Base-by-base conservation (phyloP, 92 coral and sea anemone species). In the Pocillopora grandis region DNA sequence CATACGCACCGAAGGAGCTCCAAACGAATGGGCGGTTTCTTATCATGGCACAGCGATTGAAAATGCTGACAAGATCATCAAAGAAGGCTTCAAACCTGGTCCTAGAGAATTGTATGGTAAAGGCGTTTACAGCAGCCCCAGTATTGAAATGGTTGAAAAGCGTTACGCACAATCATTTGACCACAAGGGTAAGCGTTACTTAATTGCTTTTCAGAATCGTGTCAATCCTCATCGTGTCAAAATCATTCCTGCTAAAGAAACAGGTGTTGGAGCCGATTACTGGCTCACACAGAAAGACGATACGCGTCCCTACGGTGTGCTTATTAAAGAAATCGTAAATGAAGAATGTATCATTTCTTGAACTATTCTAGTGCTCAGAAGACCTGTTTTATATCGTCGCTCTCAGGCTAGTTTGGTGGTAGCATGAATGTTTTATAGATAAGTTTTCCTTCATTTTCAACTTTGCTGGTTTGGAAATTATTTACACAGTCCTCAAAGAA, bases 11-110 rank as follows among this genome's bases (percentile, higher is more conserved):
- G 20, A 62, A 9, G 73, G 76, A 23, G 76, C 93, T 0, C 71
- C 82, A 17, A 86, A 86, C 4, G 90, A 90, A 78, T 90, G 93
- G 93, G 66, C 88, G 0, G 93, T 90, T 11, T 87, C 90, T 13
- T 86, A 83, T 23, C 93, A 90, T 58, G 93, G 90, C 0, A 87
- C 88, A 18, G 31, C 48, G 33, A 83, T 31, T 79, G 10, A 35
- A 1, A 59, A 55, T 23, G 75, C 85, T 62, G 23, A 66, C 62
- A 62, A 21, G 76, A 90, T 82, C 57, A 57, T 66, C 14, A 68
- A 57, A 2, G 72, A 13, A 11, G 93, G 90, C 12, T 90, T 55
- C 62, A 63, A 83, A 13, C 68, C 83, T 12, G 67, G 66, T 2
- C 16, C 60, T 13, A 31, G 80, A 1, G 15, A 59, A 4, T 1